Conservation (phyloP, 2,888 invertebrate species). For the Opisthograptis luteolata region DNA sequence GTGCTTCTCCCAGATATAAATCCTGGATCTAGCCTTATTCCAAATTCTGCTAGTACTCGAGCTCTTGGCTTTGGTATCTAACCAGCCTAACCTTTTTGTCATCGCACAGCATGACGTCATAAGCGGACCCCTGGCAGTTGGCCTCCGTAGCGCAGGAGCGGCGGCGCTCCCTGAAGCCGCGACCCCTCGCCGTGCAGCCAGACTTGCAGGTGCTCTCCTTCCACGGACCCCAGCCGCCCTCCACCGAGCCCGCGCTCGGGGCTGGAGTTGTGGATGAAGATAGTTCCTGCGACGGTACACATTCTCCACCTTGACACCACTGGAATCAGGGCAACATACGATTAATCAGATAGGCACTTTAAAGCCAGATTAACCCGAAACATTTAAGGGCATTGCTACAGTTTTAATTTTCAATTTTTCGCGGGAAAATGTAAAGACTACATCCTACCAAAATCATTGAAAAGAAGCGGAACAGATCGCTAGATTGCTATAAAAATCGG, state of each 20-base stretch:
- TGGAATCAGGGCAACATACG: constrained; percentile 45
- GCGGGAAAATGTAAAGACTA: too few relatives aligned
- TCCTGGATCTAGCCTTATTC: too few relatives aligned
- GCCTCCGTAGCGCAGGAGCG: constrained; percentile 84
- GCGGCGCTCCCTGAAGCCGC: constrained; percentile 84
- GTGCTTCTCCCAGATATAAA: too few relatives aligned
- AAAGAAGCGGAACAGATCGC: too few relatives aligned
- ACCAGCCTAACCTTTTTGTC: constrained; percentile 82
- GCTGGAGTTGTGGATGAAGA: constrained; percentile 55
- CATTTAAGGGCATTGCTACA: too few relatives aligned
- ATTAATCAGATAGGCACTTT: too few relatives aligned
- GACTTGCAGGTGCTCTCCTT: constrained; percentile 85
- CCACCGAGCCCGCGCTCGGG: constrained; percentile 80
- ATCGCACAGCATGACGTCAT: constrained; percentile 87
- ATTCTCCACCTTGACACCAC: constrained; percentile 88
- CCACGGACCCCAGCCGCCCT: constrained; percentile 88
- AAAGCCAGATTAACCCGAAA: too few relatives aligned
- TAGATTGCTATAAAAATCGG: background rate
- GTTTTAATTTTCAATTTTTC: too few relatives aligned
- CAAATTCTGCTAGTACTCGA: too few relatives aligned
- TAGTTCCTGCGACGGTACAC: constrained; percentile 70
- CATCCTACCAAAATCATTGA: too few relatives aligned
- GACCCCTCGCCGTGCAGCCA: constrained; percentile 86
- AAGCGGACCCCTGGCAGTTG: constrained; percentile 85
- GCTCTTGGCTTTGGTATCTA: too few relatives aligned